phyloP scores from a whole-genome alignment of 2,797 vertebrate species.

The Alfaro cultratus region DNA sequence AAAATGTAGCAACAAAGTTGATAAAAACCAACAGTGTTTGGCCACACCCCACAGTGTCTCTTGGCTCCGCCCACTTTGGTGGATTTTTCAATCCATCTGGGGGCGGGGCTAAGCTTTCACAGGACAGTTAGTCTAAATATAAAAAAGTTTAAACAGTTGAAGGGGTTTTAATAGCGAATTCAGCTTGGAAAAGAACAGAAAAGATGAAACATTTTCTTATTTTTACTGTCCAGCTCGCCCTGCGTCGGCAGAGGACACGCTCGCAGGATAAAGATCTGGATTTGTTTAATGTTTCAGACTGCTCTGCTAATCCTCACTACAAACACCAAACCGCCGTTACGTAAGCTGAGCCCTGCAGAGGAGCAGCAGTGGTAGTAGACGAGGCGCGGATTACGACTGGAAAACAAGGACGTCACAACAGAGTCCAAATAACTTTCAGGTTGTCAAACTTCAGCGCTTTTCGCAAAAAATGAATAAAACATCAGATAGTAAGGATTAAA shows the following conservation, averaged over 20 bases:
- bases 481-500: conserved; percentile 1
- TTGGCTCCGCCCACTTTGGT: not conserved
- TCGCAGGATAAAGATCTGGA: conserved; percentile 62
- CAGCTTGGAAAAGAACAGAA: not conserved
- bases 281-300: conserved; percentile 60
- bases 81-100: no score
- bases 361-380: conserved; percentile 25
- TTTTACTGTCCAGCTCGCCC: conserved; percentile 16
- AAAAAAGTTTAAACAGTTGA: not conserved
- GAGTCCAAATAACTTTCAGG: not conserved
- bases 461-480: not conserved
- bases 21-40: no score
- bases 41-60: not conserved
- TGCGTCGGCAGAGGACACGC: conserved; percentile 36
- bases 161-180: not conserved
- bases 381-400: conserved; percentile 27
- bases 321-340: conserved; percentile 61
- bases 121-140: not conserved
- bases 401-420: conserved; percentile 6
- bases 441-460: not conserved
- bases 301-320: conserved; percentile 59
- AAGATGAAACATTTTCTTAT: conserved; percentile 3
- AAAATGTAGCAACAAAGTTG: no score
- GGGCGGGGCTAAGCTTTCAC: not conserved
- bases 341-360: conserved; percentile 57